Evolutionary conservation across 2,888 invertebrate species (phyloP).

Genomic region (Pyrgus malvae): DNA sequence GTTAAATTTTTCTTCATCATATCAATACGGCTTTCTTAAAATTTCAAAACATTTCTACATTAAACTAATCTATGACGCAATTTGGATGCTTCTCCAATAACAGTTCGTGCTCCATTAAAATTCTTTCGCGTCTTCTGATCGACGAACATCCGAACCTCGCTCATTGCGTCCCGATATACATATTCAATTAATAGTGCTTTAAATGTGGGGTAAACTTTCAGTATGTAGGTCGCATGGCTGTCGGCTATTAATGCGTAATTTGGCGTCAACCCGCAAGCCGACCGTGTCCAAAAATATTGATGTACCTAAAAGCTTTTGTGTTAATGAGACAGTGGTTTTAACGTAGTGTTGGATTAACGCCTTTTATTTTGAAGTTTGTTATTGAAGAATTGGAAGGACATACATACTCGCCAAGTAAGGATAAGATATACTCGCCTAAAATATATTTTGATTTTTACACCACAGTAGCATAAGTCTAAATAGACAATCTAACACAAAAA

Average conservation of each 20-base stretch:
- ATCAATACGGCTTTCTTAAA: no score
- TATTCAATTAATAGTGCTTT: constrained; percentile 10
- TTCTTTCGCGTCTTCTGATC: constrained; percentile 18
- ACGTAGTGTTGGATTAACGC: no score
- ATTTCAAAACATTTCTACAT: no score
- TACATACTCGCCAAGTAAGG: no score
- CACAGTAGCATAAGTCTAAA: no score
- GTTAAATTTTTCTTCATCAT: no score
- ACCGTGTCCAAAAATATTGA: constrained; percentile 11
- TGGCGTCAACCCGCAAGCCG: constrained; percentile 12
- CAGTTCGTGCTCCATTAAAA: constrained; percentile 36
- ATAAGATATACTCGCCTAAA: no score
- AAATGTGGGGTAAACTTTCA: constrained; percentile 21
- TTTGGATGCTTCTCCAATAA: constrained; percentile 32
- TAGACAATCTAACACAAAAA: no score
- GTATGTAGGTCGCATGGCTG: constrained; percentile 15
- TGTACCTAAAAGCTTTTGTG: constrained; percentile 14
- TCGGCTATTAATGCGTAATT: constrained; percentile 20
- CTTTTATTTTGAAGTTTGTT: no score
- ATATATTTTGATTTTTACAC: no score
- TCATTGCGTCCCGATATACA: constrained; percentile 2
- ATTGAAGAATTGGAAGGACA: no score
- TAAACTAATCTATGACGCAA: constrained; percentile 2
- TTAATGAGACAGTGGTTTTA: not conserved
- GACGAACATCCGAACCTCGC: constrained; percentile 14